Conservation (phyloP, 2,113 vertebrate genomes). For the Ophthalmolycus amberensis region DNA sequence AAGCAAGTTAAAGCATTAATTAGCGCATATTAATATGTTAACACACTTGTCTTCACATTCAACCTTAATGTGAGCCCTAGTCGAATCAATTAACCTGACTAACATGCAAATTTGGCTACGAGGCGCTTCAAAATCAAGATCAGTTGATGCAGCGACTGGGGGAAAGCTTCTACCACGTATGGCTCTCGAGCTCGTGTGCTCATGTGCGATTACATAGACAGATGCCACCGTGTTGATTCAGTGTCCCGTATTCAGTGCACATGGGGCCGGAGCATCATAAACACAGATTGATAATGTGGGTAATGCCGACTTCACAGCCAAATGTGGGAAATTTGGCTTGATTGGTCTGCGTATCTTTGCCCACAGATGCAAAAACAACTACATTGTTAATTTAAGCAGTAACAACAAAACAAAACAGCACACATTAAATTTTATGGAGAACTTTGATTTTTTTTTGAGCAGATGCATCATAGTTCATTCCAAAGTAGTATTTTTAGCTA, state of each 20-base stretch:
- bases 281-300: slow-evolving; percentile 17
- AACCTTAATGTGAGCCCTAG: slow-evolving; percentile 13
- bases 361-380: slow-evolving; percentile 15
- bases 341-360: slow-evolving; percentile 20
- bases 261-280: neutral
- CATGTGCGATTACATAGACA: slow-evolving; percentile 17
- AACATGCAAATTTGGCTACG: slow-evolving; percentile 29
- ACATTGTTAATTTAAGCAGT: neutral
- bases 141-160: neutral
- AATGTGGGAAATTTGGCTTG: slow-evolving; percentile 17
- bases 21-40: slow-evolving; percentile 40
- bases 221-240: slow-evolving; percentile 9
- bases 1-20: slow-evolving; percentile 49
- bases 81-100: slow-evolving; percentile 33
- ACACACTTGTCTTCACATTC: slow-evolving; percentile 40
- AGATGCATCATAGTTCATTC: neutral
- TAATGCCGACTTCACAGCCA: slow-evolving; percentile 4
- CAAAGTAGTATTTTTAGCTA: neutral
- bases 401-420: slow-evolving; percentile 6
- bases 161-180: neutral
- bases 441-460: neutral
- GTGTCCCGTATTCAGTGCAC: neutral
- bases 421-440: slow-evolving; percentile 1
- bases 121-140: slow-evolving; percentile 2
- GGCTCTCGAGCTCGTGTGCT: neutral